Conservation (phyloP, 2,797 vertebrate species). For the Oryzias dopingdopingensis region DNA sequence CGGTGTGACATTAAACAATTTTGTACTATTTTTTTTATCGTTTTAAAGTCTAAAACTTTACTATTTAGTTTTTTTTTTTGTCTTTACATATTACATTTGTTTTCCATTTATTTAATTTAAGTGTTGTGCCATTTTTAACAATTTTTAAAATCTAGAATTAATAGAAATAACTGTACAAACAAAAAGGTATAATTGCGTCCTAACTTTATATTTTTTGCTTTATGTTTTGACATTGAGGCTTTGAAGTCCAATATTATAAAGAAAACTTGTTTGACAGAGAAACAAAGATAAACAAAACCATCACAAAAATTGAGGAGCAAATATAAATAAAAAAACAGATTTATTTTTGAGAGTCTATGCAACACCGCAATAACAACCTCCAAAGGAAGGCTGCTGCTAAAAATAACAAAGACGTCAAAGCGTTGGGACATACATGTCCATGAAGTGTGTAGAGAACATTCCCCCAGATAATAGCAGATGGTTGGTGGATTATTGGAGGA, state of each 20-base stretch:
- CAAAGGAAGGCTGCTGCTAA: conserved; percentile 50
- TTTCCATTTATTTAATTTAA: too few relatives aligned
- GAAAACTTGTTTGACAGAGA: conserved; percentile 25
- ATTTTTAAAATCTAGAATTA: too few relatives aligned
- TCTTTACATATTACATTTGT: too few relatives aligned
- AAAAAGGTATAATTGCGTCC: too few relatives aligned
- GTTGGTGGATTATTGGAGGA: conserved; percentile 52
- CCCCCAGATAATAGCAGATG: conserved; percentile 72
- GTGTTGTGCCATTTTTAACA: too few relatives aligned
- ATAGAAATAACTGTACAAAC: too few relatives aligned
- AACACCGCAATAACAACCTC: conserved; percentile 73
- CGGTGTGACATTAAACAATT: too few relatives aligned
- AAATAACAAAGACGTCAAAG: conserved; percentile 73
- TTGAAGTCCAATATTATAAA: neutral
- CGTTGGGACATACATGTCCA: conserved; percentile 80
- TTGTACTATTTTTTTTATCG: too few relatives aligned
- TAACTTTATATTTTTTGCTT: too few relatives aligned
- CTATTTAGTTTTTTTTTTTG: too few relatives aligned
- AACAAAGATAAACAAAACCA: conserved; percentile 65
- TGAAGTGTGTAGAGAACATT: conserved; percentile 70
- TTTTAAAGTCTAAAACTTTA: too few relatives aligned
- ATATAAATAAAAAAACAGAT: conserved; percentile 67
- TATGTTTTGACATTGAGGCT: too few relatives aligned
- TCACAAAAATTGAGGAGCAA: conserved; percentile 50
- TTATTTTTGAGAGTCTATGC: conserved; percentile 61